Conservation (phyloP, 2,888 invertebrate species). For the Lapara coniferarum region DNA sequence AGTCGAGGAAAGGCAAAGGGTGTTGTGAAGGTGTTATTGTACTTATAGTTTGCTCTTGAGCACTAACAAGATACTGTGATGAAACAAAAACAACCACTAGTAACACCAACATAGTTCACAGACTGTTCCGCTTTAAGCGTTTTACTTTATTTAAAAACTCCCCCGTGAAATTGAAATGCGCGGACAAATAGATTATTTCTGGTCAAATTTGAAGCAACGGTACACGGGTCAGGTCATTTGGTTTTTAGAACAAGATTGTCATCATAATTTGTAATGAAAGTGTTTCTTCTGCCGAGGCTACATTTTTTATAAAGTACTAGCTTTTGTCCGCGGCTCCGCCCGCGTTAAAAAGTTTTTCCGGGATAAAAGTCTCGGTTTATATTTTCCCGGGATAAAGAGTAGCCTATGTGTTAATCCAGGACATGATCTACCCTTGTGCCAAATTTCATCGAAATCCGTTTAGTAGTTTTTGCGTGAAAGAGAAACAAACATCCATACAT, state of each 20-base stretch:
- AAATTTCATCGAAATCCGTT: no score
- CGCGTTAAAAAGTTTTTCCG: no score
- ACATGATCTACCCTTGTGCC: no score
- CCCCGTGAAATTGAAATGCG: slow-evolving; percentile 73
- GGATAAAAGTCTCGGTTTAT: no score
- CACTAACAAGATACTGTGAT: slow-evolving; percentile 45
- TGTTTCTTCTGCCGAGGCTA: slow-evolving; percentile 37
- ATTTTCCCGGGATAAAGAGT: no score
- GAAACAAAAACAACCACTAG: slow-evolving; percentile 64
- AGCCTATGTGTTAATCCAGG: no score
- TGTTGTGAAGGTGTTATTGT: slow-evolving; percentile 55
- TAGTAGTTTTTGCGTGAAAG: no score
- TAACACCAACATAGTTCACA: slow-evolving; percentile 68
- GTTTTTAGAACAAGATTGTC: slow-evolving; percentile 47
- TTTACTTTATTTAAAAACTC: slow-evolving; percentile 71
- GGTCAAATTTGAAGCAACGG: slow-evolving; percentile 60
- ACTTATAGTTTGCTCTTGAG: slow-evolving; percentile 69
- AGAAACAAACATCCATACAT: no score
- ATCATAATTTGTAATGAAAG: no score
- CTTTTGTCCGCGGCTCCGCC: no score
- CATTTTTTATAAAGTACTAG: slow-evolving; percentile 30
- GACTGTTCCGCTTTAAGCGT: slow-evolving; percentile 71
- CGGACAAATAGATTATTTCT: slow-evolving; percentile 62
- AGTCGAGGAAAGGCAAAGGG: slow-evolving; percentile 66
- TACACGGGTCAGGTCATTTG: slow-evolving; percentile 57